These are phyloP conservation scores for Masnerella sp. DNA, from an alignment of 2,888 invertebrate genomes.

Conservation along the genomic window DNA sequence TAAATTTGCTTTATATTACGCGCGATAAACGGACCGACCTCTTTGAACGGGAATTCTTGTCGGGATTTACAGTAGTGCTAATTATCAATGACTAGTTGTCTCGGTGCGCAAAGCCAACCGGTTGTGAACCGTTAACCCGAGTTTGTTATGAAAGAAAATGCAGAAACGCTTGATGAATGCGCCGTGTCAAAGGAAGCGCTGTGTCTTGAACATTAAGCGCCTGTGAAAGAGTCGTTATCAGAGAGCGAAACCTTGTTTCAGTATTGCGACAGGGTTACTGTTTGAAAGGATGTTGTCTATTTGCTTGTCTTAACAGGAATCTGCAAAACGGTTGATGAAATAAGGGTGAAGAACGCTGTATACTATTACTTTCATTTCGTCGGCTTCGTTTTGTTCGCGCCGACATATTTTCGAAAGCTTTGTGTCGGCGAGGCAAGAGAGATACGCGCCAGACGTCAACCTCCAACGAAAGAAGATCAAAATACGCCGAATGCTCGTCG, in stretches of 20 bases:
- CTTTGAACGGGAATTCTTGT: conserved; percentile 24
- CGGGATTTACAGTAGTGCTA: conserved; percentile 32
- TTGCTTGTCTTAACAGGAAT: conserved; percentile 64
- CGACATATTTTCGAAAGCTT: conserved; percentile 70
- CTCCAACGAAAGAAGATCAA: conserved; percentile 48
- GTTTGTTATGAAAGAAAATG: conserved; percentile 41
- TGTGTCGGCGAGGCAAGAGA: conserved; percentile 60
- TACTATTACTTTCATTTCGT: conserved; percentile 56
- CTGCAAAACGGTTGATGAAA: conserved; percentile 61
- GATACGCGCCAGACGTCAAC: conserved; percentile 49
- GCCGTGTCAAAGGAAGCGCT: conserved; percentile 40
- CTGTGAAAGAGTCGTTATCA: conserved; percentile 49
- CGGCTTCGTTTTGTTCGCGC: conserved; percentile 65
- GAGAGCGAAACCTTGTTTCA: conserved; percentile 16
- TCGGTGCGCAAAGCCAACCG: conserved; percentile 37
- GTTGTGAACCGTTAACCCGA: conserved; percentile 33
- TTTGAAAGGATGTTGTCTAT: conserved; percentile 64
- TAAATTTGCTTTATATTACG: conserved; percentile 27
- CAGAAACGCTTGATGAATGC: conserved; percentile 40
- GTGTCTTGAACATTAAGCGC: conserved; percentile 48
- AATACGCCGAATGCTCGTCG: conserved; percentile 27
- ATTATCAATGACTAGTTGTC: conserved; percentile 47
- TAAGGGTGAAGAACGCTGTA: conserved; percentile 47
- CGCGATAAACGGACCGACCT: conserved; percentile 20
- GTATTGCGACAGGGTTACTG: conserved; percentile 44